Evolutionary conservation across 1,140 invertebrate genomes (phyloP).

Genomic region (Tribolium madens): DNA sequence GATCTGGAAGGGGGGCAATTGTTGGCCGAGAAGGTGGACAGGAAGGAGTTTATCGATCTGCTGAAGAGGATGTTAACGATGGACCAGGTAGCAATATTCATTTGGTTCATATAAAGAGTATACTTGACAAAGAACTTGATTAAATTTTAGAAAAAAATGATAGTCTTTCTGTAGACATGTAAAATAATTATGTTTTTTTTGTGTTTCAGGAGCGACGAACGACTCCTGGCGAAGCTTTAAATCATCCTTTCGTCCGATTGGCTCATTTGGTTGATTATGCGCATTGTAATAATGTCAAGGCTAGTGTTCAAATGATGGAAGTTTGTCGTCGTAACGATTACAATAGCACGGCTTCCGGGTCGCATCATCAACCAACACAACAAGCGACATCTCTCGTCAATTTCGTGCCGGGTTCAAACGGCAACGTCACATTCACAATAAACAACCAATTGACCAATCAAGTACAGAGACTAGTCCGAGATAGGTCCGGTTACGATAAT

Average conservation of each 20-base stretch:
- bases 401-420: constrained; percentile 81
- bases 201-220: constrained; percentile 84
- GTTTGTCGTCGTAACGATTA: constrained; percentile 78
- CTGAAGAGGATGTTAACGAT: constrained; percentile 97
- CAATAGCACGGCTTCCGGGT: constrained; percentile 68
- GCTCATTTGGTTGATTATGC: constrained; percentile 96
- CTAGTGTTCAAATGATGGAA: constrained; percentile 97
- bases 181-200: constrained; percentile 11
- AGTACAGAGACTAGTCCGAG: constrained; percentile 76
- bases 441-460: constrained; percentile 85
- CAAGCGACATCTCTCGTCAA: constrained; percentile 75
- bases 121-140: neutral
- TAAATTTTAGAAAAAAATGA: too few species aligned
- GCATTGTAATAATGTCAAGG: constrained; percentile 96
- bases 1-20: constrained; percentile 96
- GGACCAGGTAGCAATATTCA: constrained; percentile 87
- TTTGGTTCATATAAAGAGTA: constrained; percentile 23
- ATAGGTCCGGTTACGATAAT: constrained; percentile 77
- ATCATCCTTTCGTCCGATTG: constrained; percentile 94
- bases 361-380: constrained; percentile 73
- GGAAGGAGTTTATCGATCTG: constrained; percentile 96
- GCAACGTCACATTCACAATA: constrained; percentile 89
- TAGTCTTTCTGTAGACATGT: neutral
- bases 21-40: constrained; percentile 94
- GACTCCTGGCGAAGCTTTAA: constrained; percentile 94